Base-by-base conservation (phyloP, 2,113 vertebrate genomes). In the Melanotaenia duboulayi region DNA sequence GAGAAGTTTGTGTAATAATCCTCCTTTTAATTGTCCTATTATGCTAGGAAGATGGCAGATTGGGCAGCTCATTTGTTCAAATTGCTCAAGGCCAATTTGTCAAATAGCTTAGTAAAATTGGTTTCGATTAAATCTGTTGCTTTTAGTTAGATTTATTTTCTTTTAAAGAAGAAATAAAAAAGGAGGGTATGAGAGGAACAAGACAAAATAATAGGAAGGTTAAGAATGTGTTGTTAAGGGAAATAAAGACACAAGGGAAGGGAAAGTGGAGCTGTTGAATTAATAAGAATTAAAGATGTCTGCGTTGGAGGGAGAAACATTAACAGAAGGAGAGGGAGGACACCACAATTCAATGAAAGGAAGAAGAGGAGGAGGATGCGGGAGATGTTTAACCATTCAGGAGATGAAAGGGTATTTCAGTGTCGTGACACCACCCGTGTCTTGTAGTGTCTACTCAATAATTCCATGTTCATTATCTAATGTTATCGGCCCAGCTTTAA, bases 401-500 rank as follows among this genome's bases (percentile, higher is more conserved):
- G n/a, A 82, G 82, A 84, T 86, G 71, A 91, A 84, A 84, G 67
- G 62, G 32, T 66, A 64, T 49, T 25, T 10, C 8, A 65, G 63
- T 75, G 76, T 89, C 44, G 3, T 62, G 76, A 84, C 84, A 78
- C 59, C 19, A 32, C 37, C 52, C 7, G 17, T 61, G 64, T 49
- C 35, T 74, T 20, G 11, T 67, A 58, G 70, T 69, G 66, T 75
- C 71, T 73, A 42, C 67, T 89, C 32, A 82, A 84, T 87, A 80
- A 87, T 86, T 83, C 79, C 39, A 22, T 71, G 42, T 19, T 89
- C 71, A 78, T 90, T 79, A 62, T 48, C 49, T 61, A 48, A 70
- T 71, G 71, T 59, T 70, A 25, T 65, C 60, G 77, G 81, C 32
- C 52, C 58, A 48, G 63, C 58, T 83, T 84, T 63, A 46, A 78